Evolutionary conservation across 2,797 vertebrate species (phyloP), one percentile per base, ranked within the genome.

Genomic region (Bradypus variegatus): DNA sequence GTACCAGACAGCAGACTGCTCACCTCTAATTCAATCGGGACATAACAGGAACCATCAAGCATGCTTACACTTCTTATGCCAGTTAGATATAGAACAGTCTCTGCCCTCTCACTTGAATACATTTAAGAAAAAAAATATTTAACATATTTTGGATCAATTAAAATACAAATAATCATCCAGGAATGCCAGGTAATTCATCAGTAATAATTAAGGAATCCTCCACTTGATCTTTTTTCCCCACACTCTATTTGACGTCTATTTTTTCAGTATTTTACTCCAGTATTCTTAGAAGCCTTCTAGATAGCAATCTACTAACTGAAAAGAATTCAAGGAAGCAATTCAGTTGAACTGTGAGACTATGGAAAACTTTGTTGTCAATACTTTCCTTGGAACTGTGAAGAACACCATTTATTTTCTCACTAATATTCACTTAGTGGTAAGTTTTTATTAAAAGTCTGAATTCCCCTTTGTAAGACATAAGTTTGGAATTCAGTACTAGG

Each of bases 141-240:
- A 77, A 75, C 27, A 41, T 88, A 73, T n/a, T 86, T 93, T 82
- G 27, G 25, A 69, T 21, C 14, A 88, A 45, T 18, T 55, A 77
- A 94, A 67, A 64, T 79, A n/a, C 19, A 78, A 6, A 62, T 53
- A 86, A 23, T 65, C 25, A 78, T 48, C 27, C 12, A 64, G 64
- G 2, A 73, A 87, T 93, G 48, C 64, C 31, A 85, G 33, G 50
- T 93, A 90, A 91, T 84, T 88, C 4, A 79, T 83, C n/a, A 89
- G 41, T 38, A 89, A n/a, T 50, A 13, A 9, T 64, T 89, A 91
- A 92, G 38, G 38, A 92, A 29, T 53, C 21, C 7, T 78, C 16
- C 16, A 0, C 25, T 81, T 16, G 41, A 50, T 75, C 13, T 90
- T 13, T 69, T 27, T 70, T 92, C 23, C 13, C 15, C 33, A 50